These are phyloP conservation scores for Spialia ferax DNA, from an alignment of 2,888 invertebrate genomes.

Conservation along the genomic window DNA sequence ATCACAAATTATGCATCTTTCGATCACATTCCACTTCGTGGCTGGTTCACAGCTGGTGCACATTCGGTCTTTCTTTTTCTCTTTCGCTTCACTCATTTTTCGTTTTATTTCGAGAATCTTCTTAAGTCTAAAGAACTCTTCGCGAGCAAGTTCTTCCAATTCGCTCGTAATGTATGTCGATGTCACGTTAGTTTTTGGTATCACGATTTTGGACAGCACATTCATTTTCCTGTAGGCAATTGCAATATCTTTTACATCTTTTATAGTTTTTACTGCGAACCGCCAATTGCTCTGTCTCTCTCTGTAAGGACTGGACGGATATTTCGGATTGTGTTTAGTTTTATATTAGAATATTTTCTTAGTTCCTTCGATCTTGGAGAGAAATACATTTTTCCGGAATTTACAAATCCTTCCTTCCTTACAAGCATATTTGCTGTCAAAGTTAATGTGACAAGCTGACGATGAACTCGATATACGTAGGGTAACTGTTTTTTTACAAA, in stretches of 20 bases:
- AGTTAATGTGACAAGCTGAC: constrained; percentile 43
- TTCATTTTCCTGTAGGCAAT: constrained; percentile 58
- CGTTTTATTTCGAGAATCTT: constrained; percentile 53
- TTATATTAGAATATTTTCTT: constrained; percentile 19
- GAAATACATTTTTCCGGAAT: background rate
- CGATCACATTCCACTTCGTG: constrained; percentile 20
- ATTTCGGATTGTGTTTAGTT: background rate
- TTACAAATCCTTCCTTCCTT: background rate
- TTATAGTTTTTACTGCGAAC: constrained; percentile 15
- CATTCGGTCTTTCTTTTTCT: constrained; percentile 36
- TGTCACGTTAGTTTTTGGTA: constrained; percentile 54
- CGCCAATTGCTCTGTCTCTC: constrained; percentile 49
- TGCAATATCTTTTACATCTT: constrained; percentile 26
- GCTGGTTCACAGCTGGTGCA: constrained; percentile 24
- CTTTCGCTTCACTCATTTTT: constrained; percentile 40
- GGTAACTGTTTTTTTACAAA: background rate
- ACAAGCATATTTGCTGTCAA: background rate
- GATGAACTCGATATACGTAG: constrained; percentile 51
- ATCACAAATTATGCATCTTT: constrained; percentile 46
- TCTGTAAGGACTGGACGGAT: constrained; percentile 57
- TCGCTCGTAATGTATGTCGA: constrained; percentile 54
- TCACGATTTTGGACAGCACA: constrained; percentile 56
- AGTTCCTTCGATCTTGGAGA: background rate
- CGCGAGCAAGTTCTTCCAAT: constrained; percentile 57
- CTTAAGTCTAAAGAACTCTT: constrained; percentile 58